Evolutionary conservation across 1,140 invertebrate species (phyloP).

Genomic region (Nephotettix cincticeps): DNA sequence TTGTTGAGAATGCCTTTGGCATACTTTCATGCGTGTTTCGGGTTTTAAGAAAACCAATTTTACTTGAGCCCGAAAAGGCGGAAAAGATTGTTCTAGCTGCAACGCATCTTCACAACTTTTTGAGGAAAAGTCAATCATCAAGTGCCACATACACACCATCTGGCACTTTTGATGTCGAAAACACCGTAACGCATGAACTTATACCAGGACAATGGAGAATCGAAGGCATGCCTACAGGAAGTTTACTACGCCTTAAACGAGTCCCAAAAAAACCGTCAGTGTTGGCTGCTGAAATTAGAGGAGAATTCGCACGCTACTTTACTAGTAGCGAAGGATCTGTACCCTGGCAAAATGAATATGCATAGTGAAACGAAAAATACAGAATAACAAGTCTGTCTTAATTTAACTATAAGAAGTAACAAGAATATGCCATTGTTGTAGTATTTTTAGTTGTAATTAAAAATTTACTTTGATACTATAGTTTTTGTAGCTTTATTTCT

Average conservation of each 20-base stretch:
- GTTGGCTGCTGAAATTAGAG: too few relatives aligned
- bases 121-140: conserved; percentile 33
- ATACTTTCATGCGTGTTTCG: conserved; percentile 49
- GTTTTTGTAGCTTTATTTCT: not conserved
- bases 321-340: too few relatives aligned
- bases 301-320: too few relatives aligned
- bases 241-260: too few relatives aligned
- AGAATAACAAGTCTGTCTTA: not conserved
- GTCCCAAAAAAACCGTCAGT: too few relatives aligned
- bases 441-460: not conserved
- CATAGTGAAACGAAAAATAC: not conserved
- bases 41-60: conserved; percentile 46
- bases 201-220: conserved; percentile 37
- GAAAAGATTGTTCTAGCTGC: conserved; percentile 41
- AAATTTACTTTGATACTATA: not conserved
- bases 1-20: conserved; percentile 56
- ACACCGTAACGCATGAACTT: conserved; percentile 25
- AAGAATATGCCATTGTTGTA: not conserved
- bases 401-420: not conserved
- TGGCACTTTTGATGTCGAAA: conserved; percentile 34
- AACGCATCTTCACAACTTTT: conserved; percentile 33
- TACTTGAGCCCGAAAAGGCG: conserved; percentile 40
- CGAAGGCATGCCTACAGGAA: too few relatives aligned
- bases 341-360: too few relatives aligned
- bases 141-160: conserved; percentile 21